Base-by-base conservation (phyloP, 2,888 invertebrate genomes). In the Ariolimax columbianus region DNA sequence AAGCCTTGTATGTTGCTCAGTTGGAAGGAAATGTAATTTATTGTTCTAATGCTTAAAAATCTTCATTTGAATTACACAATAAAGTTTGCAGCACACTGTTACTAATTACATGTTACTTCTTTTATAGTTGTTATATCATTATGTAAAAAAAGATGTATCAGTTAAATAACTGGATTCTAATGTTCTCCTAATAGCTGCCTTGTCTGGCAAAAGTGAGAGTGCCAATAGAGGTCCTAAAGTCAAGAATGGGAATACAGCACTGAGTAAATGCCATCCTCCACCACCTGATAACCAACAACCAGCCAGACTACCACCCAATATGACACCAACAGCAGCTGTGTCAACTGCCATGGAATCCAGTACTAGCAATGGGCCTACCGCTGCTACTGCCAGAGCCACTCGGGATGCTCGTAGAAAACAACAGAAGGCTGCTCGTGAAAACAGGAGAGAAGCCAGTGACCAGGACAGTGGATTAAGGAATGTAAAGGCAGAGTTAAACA, bases 391-490 rank as follows among this genome's bases (percentile, higher is more conserved):
- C 9, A 80, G 84, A 59, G 80, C 84, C 38, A 85, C 66, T 51
- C 51, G 84, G n/a, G 84, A 85, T 59, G 70, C 84, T 43, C 73
- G 84, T 23, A 85, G 81, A 55, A 85, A 81, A 38, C 84, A 85
- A 38, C 75, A 66, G 59, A 85, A 85, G 72, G 77, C 75, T 23
- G 81, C 84, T 30, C 51, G 84, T 40, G 84, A 85, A 79, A 85
- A 73, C 47, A 23, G 84, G 14, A n/a, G 84, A 26, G 84, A 85
- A 59, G 40, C 68, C 14, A 80, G 77, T 70, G 78, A 78, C 17
- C 77, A 83, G 36, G 83, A 83, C 38, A 68, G 47, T 51, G 83
- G 77, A 55, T 30, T 83, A 26, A 75, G 83, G 23, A 82, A 36
- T 63, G 63, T 59, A 43, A 82, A 82, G 33, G 82, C 75, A 40